Evolutionary conservation across 1,140 invertebrate genomes (phyloP), one percentile per base, ranked within the genome.

Genomic region (Leptopilina clavipes): DNA sequence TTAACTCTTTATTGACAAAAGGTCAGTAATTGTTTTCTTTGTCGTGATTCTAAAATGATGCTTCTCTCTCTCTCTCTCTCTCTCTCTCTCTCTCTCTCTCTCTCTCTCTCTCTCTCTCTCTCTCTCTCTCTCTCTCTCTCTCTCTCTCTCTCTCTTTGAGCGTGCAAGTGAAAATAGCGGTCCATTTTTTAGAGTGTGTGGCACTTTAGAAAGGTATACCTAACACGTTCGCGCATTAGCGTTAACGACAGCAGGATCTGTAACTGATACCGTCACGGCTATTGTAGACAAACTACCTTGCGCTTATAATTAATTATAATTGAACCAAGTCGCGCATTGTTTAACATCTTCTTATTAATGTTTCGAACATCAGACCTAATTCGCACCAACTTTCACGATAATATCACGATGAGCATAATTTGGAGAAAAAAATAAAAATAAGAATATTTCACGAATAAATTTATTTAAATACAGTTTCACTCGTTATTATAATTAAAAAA

Each of bases 301-400:
- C 37, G 52, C 52, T 75, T 71, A 74, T 78, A 78, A 78, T 78
- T 78, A 78, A 78, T 72, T 56, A 43, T 76, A 76, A 76, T 78
- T 78, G 77, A 72, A 56, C 37, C 40, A 31, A 59, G 71, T 17
- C 40, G 9, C 5, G 70, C 74, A 75, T 75, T 78, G 73, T 73
- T 75, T 65, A 40, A 6, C 44, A 37, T 76, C 44, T 44, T 76
- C 70, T 37, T 45, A 70, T 44, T 78, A 78, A 78, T 78, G 59
- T 65, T 65, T 31, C 25, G 22, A 65, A 65, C 59, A 65, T 31
- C 12, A 52, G 71, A 73, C 74, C 77, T 54, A 78, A 54, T 78
- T 78, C 74, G 44, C 77, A 75, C 59, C 25, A 65, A 65, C 59
- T 65, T 65, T 65, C 59, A 65, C 59, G 59, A 65, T 65, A 65